Conservation (phyloP, 2,888 invertebrate species). For the Schrankia costaestrigalis region DNA sequence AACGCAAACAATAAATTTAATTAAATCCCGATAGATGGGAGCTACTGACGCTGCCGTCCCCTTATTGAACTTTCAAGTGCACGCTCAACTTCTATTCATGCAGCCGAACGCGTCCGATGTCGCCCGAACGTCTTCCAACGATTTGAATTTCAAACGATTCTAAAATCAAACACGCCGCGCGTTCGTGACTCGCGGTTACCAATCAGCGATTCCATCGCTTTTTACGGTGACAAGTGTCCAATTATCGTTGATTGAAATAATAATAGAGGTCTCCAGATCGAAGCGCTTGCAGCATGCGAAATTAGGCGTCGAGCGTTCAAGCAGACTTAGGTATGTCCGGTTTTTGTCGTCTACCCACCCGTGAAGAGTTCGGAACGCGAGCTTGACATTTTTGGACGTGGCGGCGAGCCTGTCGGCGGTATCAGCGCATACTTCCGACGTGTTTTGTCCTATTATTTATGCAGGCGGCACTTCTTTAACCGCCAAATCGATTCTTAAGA, state of each 20-base stretch:
- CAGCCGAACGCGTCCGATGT: constrained; percentile 25
- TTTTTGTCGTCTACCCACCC: constrained; percentile 67
- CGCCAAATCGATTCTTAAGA: constrained; percentile 58
- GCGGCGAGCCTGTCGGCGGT: constrained; percentile 53
- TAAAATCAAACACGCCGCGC: constrained; percentile 54
- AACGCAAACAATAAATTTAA: constrained; percentile 47
- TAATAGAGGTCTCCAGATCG: constrained; percentile 54
- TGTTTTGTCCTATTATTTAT: constrained; percentile 69
- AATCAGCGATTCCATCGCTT: constrained; percentile 49
- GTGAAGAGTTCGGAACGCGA: constrained; percentile 54
- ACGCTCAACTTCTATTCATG: constrained; percentile 31
- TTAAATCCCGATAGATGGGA: constrained; percentile 41
- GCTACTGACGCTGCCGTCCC: constrained; percentile 30
- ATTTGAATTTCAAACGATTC: constrained; percentile 55
- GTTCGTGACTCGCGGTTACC: constrained; percentile 48
- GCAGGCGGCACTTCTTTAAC: constrained; percentile 51
- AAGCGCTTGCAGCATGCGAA: constrained; percentile 58
- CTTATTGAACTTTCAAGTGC: constrained; percentile 51
- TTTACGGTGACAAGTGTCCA: constrained; percentile 71
- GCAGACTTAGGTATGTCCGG: constrained; percentile 24
- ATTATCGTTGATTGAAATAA: constrained; percentile 75
- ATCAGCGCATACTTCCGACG: constrained; percentile 50
- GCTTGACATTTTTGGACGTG: constrained; percentile 56
- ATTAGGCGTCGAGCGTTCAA: constrained; percentile 44
- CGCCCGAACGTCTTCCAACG: constrained; percentile 36